Evolutionary conservation across 2,888 invertebrate species (phyloP), one percentile per base, ranked within the genome.

Genomic region (Zeuzera pyrina): DNA sequence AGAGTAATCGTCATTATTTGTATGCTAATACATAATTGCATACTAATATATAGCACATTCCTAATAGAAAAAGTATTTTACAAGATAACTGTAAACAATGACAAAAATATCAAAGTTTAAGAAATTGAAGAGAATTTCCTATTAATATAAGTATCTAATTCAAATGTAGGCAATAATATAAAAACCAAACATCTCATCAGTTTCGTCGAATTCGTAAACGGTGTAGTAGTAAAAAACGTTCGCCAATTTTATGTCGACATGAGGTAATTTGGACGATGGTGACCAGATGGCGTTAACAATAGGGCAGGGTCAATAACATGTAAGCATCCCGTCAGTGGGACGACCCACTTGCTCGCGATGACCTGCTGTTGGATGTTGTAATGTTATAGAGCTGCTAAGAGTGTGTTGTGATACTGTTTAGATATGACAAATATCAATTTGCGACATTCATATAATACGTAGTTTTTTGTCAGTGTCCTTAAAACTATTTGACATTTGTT

Each of bases 231-330:
- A 28, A 19, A 43, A 39, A 49, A 57, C 52, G 65, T 61, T 65
- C 42, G 64, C 64, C 52, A 65, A 71, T 68, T 62, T 53, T 43
- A 38, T 44, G 41, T 33, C 41, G 52, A 52, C 52, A 56, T 49
- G 57, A 57, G 64, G 63, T 63, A 65, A 65, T 68, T 65, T 22
- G 60, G n/a, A n/a, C n/a, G n/a, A n/a, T 56, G 65, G 51, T 49
- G 57, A 52, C 69, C 79, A 76, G 73, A 78, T 79, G 78, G 72
- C 61, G 60, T 57, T 67, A 68, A 78, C 71, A 71, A 78, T 76
- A 68, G 74, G 68, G 67, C 58, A 65, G 70, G 76, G 79, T 79
- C 81, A 79, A 78, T 76, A 79, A 76, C 78, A 77, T 69, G 66
- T 57, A 60, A 60, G 65, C 61, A 63, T 69, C 63, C 57, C 64